These are phyloP conservation scores for Trogon melanurus DNA, from an alignment of 2,113 vertebrate species.

Conservation along the genomic window DNA sequence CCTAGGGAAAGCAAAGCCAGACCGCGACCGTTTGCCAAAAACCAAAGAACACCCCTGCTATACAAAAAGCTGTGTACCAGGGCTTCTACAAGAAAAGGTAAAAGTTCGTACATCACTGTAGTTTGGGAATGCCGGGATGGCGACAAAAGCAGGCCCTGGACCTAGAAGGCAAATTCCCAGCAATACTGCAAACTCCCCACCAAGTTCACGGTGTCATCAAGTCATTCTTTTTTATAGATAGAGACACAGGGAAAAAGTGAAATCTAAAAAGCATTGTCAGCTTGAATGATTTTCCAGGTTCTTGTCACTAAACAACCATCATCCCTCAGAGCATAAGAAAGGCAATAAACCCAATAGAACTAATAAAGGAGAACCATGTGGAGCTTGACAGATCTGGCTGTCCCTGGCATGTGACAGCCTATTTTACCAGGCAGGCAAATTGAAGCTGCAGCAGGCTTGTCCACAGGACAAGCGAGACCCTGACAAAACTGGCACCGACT, in stretches of 20 bases:
- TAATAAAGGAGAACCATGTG: constrained; percentile 53
- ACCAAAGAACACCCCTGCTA: neutral
- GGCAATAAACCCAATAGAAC: constrained; percentile 63
- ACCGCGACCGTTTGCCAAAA: neutral
- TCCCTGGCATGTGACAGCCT: constrained; percentile 66
- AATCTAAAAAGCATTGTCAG: constrained; percentile 57
- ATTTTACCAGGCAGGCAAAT: constrained; percentile 54
- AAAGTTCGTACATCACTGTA: accelerated
- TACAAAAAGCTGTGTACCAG: neutral
- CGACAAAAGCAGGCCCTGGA: neutral
- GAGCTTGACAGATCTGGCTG: constrained; percentile 66
- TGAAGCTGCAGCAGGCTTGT: constrained; percentile 29
- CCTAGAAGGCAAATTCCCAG: neutral
- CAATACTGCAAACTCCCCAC: neutral
- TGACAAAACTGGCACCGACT: neutral
- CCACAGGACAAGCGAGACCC: constrained; percentile 42
- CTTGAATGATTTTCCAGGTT: constrained; percentile 61
- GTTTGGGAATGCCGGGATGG: neutral
- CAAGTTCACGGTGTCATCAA: neutral
- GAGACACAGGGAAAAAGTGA: constrained; percentile 33
- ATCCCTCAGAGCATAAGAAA: constrained; percentile 58
- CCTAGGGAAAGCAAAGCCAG: neutral
- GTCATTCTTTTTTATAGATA: constrained; percentile 24
- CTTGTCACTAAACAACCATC: constrained; percentile 64
- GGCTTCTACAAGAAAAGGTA: neutral